phyloP scores from a whole-genome alignment of 2,888 invertebrate genomes.

The Biston stratarius region DNA sequence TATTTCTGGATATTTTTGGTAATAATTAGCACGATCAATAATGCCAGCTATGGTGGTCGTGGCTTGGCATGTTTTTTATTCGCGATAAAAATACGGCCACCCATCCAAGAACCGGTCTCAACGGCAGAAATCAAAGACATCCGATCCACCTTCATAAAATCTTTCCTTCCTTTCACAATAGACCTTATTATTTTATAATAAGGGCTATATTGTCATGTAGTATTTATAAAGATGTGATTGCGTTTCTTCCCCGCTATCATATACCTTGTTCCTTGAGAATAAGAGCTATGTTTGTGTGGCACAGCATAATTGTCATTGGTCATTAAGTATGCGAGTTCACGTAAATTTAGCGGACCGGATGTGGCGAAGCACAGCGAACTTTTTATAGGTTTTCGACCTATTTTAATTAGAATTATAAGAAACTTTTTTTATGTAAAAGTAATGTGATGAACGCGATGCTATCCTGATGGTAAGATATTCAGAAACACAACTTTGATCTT shows the following conservation, averaged over 20 bases:
- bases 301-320: neutral
- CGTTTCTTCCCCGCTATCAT: neutral
- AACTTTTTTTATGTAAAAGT: neutral
- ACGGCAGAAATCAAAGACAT: conserved; percentile 1
- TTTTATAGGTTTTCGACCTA: conserved; percentile 16
- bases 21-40: too few relatives aligned
- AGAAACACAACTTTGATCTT: too few relatives aligned
- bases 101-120: neutral
- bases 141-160: neutral
- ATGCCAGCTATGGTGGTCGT: too few relatives aligned
- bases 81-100: too few relatives aligned
- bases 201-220: conserved; percentile 5
- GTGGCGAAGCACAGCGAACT: conserved; percentile 4
- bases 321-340: conserved; percentile 9
- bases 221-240: too few relatives aligned
- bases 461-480: too few relatives aligned
- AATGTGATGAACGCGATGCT: too few relatives aligned
- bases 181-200: neutral
- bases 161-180: neutral
- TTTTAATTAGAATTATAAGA: conserved; percentile 5
- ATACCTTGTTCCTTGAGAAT: neutral
- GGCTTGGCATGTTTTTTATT: too few relatives aligned
- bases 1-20: too few relatives aligned
- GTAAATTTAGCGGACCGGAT: conserved; percentile 11
- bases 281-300: conserved; percentile 7